Evolutionary conservation across 2,113 vertebrate species (phyloP), one percentile per base, ranked within the genome.

Genomic region (Callocephalon fimbriatum): DNA sequence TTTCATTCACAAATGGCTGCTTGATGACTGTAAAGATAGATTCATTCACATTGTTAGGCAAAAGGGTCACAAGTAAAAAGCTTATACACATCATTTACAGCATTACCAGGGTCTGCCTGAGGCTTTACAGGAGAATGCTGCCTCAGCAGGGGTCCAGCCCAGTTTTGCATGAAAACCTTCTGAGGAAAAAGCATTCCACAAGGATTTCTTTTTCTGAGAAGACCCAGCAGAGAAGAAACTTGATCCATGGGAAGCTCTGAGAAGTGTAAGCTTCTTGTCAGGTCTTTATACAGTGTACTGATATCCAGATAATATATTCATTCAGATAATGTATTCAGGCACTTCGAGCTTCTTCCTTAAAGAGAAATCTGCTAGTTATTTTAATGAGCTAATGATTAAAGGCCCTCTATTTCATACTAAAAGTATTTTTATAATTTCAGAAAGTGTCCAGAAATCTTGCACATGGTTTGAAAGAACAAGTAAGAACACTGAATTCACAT

Each of bases 351-450:
- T n/a, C 13, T 21, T 80, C 42, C 45, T 29, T 50, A 63, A 59
- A 83, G n/a, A 63, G 10, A 95, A 95, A 95, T 76, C 47, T 93
- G 31, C 42, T 81, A 62, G 48, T 62, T 56, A 59, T 47, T 90
- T 95, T 95, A 26, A 81, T 25, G 56, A 78, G 6, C 63, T 75
- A 95, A 29, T 1, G 8, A 93, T 75, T 93, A 94, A 96, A 97
- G 61, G 25, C 18, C 6, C 12, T 79, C 44, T 72, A 26, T 88
- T 18, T 78, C 9, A 45, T 77, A n/a, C 4, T 92, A 53, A 20
- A 73, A 45, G 5, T 38, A 0, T 70, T 63, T 79, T 72, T 71
- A 50, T 48, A 42, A 82, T 37, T 80, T 91, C 62, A 68, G 31
- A 92, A 78, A 89, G 9, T 68, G 22, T 35, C 26, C 7, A 88